These are phyloP conservation scores for Xenopus borealis DNA, from an alignment of 2,113 vertebrate genomes.

Conservation along the genomic window DNA sequence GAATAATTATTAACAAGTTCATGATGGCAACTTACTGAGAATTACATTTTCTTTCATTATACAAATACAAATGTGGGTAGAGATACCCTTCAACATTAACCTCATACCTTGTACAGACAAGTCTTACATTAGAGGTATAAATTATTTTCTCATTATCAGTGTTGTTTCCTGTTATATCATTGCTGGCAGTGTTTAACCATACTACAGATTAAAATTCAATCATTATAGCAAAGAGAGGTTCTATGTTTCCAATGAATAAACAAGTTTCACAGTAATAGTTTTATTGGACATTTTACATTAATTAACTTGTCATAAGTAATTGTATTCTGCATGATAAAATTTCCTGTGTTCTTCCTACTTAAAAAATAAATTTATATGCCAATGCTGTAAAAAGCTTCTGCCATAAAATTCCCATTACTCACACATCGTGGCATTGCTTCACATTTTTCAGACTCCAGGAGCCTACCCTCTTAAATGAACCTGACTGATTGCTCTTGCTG, in stretches of 20 bases:
- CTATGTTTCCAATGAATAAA: constrained; percentile 9
- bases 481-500: constrained; percentile 21
- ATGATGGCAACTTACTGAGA: no score
- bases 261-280: constrained; percentile 16
- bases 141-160: no score
- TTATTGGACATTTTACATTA: constrained; percentile 25
- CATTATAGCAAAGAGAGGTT: not conserved
- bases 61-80: no score
- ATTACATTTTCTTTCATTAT: no score
- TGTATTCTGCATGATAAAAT: constrained; percentile 35
- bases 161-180: no score
- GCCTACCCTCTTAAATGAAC: constrained; percentile 10
- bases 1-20: no score
- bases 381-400: constrained; percentile 24
- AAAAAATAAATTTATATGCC: constrained; percentile 27
- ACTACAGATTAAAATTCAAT: not conserved
- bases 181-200: no score
- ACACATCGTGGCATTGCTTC: constrained; percentile 19
- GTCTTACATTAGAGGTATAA: no score
- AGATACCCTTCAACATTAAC: no score
- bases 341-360: constrained; percentile 9
- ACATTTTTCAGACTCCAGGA: constrained; percentile 6
- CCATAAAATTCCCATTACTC: constrained; percentile 33
- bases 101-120: no score
- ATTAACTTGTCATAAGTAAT: constrained; percentile 40